Conservation (phyloP, 2,888 invertebrate species). For the Caenorhabditis sp. region DNA sequence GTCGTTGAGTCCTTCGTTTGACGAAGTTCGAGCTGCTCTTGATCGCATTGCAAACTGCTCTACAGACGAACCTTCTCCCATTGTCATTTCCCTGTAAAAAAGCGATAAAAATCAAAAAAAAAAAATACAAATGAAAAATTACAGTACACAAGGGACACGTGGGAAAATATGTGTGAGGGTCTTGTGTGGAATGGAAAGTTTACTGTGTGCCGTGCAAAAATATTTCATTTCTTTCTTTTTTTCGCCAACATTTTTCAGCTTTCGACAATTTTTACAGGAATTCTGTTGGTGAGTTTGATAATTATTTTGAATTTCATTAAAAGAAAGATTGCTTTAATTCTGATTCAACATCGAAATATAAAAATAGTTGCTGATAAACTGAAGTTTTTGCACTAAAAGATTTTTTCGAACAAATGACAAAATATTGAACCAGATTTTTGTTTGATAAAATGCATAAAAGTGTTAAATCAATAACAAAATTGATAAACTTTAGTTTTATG, state of each 20-base stretch:
- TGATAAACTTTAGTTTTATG: not conserved
- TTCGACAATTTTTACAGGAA: not conserved
- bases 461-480: not conserved
- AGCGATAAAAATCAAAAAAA: not conserved
- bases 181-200: not conserved
- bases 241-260: not conserved
- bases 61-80: conserved; percentile 31
- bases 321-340: no score
- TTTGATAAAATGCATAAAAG: not conserved
- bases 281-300: no score
- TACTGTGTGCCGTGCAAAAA: not conserved
- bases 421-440: not conserved
- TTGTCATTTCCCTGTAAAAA: conserved; percentile 15
- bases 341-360: no score
- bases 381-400: no score
- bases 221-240: conserved; percentile 3
- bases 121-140: conserved; percentile 3
- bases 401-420: no score
- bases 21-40: conserved; percentile 45
- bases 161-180: not conserved
- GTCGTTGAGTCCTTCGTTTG: conserved; percentile 34
- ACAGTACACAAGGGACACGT: not conserved
- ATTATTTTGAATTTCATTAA: no score
- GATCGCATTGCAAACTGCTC: conserved; percentile 51
- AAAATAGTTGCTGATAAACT: no score